A percentile compares a stretch with the other conserved stretches of the same genome.
Conservation (phyloP, 2,888 invertebrate species). For the Macrophya annulata region DNA sequence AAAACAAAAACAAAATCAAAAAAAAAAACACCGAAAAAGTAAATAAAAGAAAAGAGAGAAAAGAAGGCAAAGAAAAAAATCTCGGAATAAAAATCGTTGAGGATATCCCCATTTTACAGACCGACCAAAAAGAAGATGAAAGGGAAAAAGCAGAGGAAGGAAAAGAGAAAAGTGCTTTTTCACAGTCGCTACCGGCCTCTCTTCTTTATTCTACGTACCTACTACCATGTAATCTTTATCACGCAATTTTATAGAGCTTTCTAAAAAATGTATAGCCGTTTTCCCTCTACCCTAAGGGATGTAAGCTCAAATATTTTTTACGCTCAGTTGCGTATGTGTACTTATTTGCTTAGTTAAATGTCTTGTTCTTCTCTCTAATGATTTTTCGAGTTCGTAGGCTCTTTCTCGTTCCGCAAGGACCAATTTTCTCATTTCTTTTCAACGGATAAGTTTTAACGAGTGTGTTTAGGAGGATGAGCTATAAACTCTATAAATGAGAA, state of each 20-base stretch:
- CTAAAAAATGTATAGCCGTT: conserved; percentile 25
- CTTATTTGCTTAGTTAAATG: background rate
- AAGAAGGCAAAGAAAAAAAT: conserved; percentile 16
- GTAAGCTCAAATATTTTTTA: background rate
- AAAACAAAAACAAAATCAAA: conserved; percentile 22
- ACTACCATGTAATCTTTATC: conserved; percentile 48
- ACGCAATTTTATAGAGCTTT: conserved; percentile 43
- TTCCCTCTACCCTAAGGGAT: background rate
- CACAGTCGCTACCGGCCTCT: conserved; percentile 5
- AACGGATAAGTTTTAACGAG: conserved; percentile 53
- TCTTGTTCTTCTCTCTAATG: background rate
- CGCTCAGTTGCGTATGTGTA: background rate
- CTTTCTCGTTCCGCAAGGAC: background rate
- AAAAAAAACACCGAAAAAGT: background rate
- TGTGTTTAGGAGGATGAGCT: conserved; percentile 37
- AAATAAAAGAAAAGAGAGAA: background rate
- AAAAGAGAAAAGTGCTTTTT: conserved; percentile 51
- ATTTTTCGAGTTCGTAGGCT: background rate
- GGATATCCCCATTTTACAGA: conserved; percentile 4
- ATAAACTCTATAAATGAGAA: conserved; percentile 50
- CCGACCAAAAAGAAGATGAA: background rate
- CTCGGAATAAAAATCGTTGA: conserved; percentile 27
- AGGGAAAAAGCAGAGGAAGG: background rate
- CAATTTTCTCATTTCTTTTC: background rate
- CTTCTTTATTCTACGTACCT: background rate